phyloP scores from a whole-genome alignment of 2,113 vertebrate genomes.

The Hemiscyllium ocellatum region DNA sequence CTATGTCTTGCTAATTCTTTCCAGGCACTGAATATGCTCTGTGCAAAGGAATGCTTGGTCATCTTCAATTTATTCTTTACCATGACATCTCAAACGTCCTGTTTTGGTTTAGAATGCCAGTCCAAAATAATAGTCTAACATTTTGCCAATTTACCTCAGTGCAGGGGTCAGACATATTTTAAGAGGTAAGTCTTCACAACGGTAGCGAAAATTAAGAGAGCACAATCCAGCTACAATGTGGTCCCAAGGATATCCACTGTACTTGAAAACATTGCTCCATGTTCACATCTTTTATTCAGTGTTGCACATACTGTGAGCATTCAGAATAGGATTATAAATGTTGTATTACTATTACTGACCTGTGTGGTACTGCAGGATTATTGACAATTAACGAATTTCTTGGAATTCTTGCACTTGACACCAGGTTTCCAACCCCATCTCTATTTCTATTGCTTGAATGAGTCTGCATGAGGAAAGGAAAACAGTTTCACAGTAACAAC shows the following conservation, averaged over 20 bases:
- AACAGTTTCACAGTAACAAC: not conserved
- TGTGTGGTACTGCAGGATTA: not conserved
- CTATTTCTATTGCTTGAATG: not conserved
- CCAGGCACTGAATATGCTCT: not conserved
- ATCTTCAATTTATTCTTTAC: not conserved
- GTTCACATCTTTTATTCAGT: not conserved
- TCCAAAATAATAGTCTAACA: too few relatives aligned
- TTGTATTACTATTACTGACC: not conserved
- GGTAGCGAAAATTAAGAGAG: too few relatives aligned
- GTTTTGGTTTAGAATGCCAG: too few relatives aligned
- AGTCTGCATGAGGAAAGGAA: not conserved
- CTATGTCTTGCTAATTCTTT: not conserved
- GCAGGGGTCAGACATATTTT: too few relatives aligned
- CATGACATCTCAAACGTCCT: not conserved
- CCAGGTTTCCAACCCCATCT: conserved; percentile 17
- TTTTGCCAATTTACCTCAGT: too few relatives aligned
- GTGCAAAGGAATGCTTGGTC: not conserved
- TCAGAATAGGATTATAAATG: not conserved
- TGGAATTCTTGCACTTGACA: not conserved
- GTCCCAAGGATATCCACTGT: not conserved
- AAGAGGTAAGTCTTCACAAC: too few relatives aligned
- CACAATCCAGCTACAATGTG: too few relatives aligned
- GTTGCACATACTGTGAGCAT: not conserved
- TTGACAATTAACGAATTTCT: not conserved
- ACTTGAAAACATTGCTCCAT: not conserved